Evolutionary conservation across 37 sponge, comb jelly and placozoan species (phyloP), one percentile per base, ranked within the genome.

Genomic region (Theonella swinhoei): DNA sequence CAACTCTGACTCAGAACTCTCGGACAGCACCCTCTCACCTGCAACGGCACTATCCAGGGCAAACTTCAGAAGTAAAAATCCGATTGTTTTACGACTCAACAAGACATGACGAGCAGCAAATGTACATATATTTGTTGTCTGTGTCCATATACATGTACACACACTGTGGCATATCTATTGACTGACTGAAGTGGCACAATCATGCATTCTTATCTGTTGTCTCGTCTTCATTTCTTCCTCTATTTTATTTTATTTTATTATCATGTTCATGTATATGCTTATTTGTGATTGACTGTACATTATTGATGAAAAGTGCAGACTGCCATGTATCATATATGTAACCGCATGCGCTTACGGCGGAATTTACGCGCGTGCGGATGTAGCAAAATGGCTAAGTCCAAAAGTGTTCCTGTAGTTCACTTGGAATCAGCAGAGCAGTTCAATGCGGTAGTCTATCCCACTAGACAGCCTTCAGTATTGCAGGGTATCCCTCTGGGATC

Each of bases 401-500:
- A 7, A 47, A 14, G 11, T 17, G 54, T 47, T 47, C 54, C 54
- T 7, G 11, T 47, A 7, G 54, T 47, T 47, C 54, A 47, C 54
- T 47, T 47, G 54, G 14, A 47, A 7, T 47, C 54, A 14, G 7
- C 54, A 17, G 74, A 77, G 32, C 69, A 67, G 0, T 92, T 92
- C 59, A 63, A 64, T 7, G 66, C 71, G 42, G 58, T 43, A 17
- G 74, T 93, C 5, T 86, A 86, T 61, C 62, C 42, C 32, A 24
- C 39, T 25, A 60, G 94, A 40, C 75, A 43, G 61, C 96, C 96
- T 5, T 70, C 78, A 2, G 71, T 96, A 25, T 59, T 96, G 1
- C 64, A 77, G 37, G 96, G 96, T 20, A 3, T 91, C 3, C 88
- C 90, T n/a, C 37, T 96, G 40, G 96, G 96, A 1, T 39, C 0